These are phyloP conservation scores for Boulengeromyrus knoepffleri DNA, from an alignment of 2,113 vertebrate species.

Conservation along the genomic window DNA sequence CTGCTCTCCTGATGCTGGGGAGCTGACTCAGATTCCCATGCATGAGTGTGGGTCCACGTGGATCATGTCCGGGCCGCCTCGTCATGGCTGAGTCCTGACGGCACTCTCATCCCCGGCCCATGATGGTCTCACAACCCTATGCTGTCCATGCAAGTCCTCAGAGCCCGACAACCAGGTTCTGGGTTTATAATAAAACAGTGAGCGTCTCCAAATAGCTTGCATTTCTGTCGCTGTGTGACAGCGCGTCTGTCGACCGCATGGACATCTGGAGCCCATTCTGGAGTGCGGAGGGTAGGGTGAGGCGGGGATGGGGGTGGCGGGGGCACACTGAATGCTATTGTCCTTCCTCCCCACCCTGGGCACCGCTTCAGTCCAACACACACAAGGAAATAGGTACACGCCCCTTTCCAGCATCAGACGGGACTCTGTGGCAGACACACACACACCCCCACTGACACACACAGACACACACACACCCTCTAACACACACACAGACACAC, in stretches of 20 bases:
- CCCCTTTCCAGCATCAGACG: background rate
- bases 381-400: background rate
- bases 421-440: background rate
- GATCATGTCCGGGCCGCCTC: background rate
- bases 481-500: background rate
- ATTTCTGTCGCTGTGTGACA: slow-evolving; percentile 15
- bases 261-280: slow-evolving; percentile 26
- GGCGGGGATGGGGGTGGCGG: background rate
- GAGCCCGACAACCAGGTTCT: background rate
- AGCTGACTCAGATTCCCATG: background rate
- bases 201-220: slow-evolving; percentile 3
- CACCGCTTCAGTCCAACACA: background rate
- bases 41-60: background rate
- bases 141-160: background rate
- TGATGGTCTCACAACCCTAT: background rate
- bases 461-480: background rate
- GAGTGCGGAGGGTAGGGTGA: background rate
- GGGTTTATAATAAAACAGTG: slow-evolving; percentile 7
- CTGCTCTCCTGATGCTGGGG: background rate
- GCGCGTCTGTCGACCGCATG: slow-evolving; percentile 12
- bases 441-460: background rate
- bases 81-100: background rate
- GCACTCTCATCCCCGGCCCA: background rate
- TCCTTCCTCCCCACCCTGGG: background rate
- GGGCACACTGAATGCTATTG: background rate